A percentile compares a stretch with the other conserved stretches of the same genome.
These are phyloP conservation scores for Cotesia typhae DNA, from an alignment of 1,140 invertebrate species.

Conservation along the genomic window DNA sequence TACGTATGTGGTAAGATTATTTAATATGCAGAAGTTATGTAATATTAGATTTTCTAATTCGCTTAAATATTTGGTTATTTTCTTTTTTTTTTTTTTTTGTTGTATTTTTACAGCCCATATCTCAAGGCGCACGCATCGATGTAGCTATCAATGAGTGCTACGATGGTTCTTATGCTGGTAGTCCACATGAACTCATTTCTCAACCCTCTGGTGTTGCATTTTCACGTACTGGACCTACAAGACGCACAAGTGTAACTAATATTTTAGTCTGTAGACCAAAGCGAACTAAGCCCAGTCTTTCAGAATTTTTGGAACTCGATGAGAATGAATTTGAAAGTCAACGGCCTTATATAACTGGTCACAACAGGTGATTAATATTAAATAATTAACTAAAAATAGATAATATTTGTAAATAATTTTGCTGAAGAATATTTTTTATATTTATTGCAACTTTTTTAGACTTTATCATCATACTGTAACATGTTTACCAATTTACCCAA, in stretches of 20 bases:
- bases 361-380: slow-evolving; percentile 75
- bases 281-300: slow-evolving; percentile 76
- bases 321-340: slow-evolving; percentile 83
- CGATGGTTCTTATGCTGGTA: slow-evolving; percentile 95
- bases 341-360: slow-evolving; percentile 86
- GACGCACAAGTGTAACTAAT: slow-evolving; percentile 86
- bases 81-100: slow-evolving; percentile 34
- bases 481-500: slow-evolving; percentile 91
- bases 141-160: slow-evolving; percentile 95
- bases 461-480: slow-evolving; percentile 94
- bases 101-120: slow-evolving; percentile 72
- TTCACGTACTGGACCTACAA: slow-evolving; percentile 82
- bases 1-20: slow-evolving; percentile 81
- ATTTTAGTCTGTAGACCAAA: slow-evolving; percentile 88
- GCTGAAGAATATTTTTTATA: no score
- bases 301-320: slow-evolving; percentile 85
- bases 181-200: slow-evolving; percentile 87
- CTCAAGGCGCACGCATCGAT: slow-evolving; percentile 88
- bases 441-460: slow-evolving; percentile 63
- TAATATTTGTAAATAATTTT: no score
- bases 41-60: slow-evolving; percentile 14
- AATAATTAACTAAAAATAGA: neutral
- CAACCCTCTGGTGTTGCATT: slow-evolving; percentile 73
- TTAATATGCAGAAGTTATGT: neutral
- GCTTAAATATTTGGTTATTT: neutral